A percentile compares a stretch with the other conserved stretches of the same genome.
Evolutionary conservation across 2,888 invertebrate species (phyloP).

Genomic region (Mesorhabditis spiculigera): DNA sequence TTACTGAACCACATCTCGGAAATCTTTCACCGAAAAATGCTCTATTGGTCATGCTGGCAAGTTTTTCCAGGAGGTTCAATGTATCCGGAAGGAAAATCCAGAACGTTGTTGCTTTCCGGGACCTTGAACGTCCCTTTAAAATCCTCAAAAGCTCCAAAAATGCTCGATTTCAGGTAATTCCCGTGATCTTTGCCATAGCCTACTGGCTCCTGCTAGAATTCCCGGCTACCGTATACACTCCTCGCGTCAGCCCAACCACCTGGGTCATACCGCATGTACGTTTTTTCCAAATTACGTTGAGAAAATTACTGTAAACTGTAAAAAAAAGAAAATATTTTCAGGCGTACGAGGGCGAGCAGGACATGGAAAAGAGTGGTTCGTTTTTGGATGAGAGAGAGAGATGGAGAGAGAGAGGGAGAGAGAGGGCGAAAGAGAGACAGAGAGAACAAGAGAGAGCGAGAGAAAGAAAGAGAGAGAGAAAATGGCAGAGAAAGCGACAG

Average conservation of each 20-base stretch:
- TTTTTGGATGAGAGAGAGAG: no score
- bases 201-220: slow-evolving; percentile 36
- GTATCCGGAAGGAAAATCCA: not conserved
- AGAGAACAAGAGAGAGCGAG: no score
- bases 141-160: not conserved
- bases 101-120: not conserved
- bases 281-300: no score
- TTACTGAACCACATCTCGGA: slow-evolving; percentile 67
- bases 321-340: slow-evolving; percentile 1
- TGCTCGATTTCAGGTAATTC: not conserved
- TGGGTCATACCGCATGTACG: slow-evolving; percentile 44
- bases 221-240: slow-evolving; percentile 38
- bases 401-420: no score
- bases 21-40: slow-evolving; percentile 60
- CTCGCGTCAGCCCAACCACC: slow-evolving; percentile 29
- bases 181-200: slow-evolving; percentile 12
- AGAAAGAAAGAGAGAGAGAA: no score
- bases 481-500: no score
- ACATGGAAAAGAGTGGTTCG: not conserved
- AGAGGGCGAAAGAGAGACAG: no score
- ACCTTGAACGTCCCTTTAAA: not conserved
- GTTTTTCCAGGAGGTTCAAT: not conserved
- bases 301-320: no score
- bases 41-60: slow-evolving; percentile 71
- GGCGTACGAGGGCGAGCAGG: not conserved